A percentile compares a stretch with the other conserved stretches of the same genome.
Conservation (phyloP, 2,888 invertebrate species). For the Sphaerophoria rueppellii region DNA sequence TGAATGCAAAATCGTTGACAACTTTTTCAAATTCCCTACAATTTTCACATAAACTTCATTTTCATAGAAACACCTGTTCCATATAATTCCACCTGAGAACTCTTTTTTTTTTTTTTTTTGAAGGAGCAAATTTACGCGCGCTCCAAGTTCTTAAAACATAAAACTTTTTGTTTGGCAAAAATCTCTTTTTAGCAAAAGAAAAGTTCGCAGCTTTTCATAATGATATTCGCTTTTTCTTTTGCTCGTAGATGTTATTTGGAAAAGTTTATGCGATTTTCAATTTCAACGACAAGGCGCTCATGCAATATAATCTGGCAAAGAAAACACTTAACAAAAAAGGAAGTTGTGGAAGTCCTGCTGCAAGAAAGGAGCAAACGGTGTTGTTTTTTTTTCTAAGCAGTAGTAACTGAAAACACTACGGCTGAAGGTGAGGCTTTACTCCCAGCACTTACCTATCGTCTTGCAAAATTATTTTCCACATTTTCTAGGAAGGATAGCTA, state of each 20-base stretch:
- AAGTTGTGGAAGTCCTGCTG: constrained; percentile 28
- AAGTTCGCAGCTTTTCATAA: constrained; percentile 66
- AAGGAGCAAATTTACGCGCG: constrained; percentile 40
- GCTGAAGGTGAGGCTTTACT: background rate
- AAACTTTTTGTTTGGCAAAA: constrained; percentile 14
- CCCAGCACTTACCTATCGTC: constrained; percentile 12
- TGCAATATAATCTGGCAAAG: constrained; percentile 54
- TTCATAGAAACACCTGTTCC: constrained; percentile 42
- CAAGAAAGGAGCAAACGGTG: constrained; percentile 5
- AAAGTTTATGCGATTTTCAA: constrained; percentile 64
- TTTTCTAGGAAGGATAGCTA: background rate
- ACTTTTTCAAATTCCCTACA: constrained; percentile 12
- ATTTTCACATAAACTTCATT: background rate
- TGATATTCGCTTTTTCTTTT: constrained; percentile 46
- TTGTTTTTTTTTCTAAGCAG: background rate
- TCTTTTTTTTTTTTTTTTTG: background rate
- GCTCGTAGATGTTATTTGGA: constrained; percentile 51
- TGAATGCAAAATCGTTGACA: constrained; percentile 29
- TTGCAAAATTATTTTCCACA: constrained; percentile 39
- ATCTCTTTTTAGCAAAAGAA: constrained; percentile 20
- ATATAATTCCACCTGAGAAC: constrained; percentile 20
- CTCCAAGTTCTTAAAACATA: background rate
- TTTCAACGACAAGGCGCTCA: constrained; percentile 43
- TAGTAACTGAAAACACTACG: background rate
- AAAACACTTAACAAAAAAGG: constrained; percentile 44